A percentile compares a stretch with the other conserved stretches of the same genome.
Evolutionary conservation across 2,888 invertebrate genomes (phyloP).

Genomic region (Zeuzera pyrina): DNA sequence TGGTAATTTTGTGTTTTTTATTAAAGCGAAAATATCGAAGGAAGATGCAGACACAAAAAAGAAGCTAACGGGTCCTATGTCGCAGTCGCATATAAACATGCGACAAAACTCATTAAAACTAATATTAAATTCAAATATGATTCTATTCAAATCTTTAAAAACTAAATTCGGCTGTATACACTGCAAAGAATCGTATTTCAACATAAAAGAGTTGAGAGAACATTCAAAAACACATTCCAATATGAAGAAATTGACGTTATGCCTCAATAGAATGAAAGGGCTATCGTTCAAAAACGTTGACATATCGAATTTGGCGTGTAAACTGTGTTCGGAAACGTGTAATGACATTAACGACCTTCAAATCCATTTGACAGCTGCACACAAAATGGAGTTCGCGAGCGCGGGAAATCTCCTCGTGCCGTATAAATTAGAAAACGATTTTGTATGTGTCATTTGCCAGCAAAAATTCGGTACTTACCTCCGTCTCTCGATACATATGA

Average conservation of each 20-base stretch:
- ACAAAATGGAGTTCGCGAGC: constrained; percentile 22
- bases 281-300: constrained; percentile 33
- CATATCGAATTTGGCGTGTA: constrained; percentile 34
- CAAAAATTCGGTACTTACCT: constrained; percentile 26
- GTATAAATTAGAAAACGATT: constrained; percentile 24
- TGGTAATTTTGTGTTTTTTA: too few species aligned
- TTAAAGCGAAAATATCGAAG: too few species aligned
- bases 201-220: constrained; percentile 25
- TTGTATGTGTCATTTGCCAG: constrained; percentile 27
- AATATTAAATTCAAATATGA: constrained; percentile 37
- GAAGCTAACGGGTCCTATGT: too few species aligned
- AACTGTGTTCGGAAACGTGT: constrained; percentile 22
- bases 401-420: constrained; percentile 30
- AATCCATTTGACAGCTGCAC: constrained; percentile 26
- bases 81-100: constrained; percentile 13
- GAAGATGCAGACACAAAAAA: too few species aligned
- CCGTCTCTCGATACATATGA: constrained; percentile 33
- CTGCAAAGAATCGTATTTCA: constrained; percentile 27
- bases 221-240: constrained; percentile 26
- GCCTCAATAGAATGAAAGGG: constrained; percentile 24
- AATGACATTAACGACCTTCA: constrained; percentile 21
- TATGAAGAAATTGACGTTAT: constrained; percentile 16
- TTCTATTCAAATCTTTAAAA: constrained; percentile 33
- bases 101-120: constrained; percentile 35
- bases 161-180: constrained; percentile 34